Evolutionary conservation across 2,797 vertebrate species (phyloP).

Genomic region (Urophycis tenuis): DNA sequence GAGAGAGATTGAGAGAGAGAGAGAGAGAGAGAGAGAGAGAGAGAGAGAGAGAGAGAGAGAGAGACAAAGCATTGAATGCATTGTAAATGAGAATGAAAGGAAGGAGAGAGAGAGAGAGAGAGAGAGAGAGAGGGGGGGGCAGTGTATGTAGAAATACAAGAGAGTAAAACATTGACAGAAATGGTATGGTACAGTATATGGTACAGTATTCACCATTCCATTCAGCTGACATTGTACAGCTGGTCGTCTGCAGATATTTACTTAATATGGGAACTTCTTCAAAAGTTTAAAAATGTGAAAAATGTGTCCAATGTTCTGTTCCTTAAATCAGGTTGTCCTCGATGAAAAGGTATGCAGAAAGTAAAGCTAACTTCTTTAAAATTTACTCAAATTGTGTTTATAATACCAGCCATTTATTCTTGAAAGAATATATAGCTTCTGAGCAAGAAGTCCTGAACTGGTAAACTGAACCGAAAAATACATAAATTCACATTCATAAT

Average conservation of each 20-base stretch:
- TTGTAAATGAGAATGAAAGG: neutral
- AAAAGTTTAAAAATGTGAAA: neutral
- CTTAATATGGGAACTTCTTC: neutral
- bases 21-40: too few relatives aligned
- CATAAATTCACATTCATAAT: neutral
- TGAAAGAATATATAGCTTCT: neutral
- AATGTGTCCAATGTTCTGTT: neutral
- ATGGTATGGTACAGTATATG: neutral
- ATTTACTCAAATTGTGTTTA: neutral
- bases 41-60: too few relatives aligned
- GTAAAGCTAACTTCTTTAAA: neutral
- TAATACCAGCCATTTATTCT: neutral
- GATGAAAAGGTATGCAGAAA: neutral
- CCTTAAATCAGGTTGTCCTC: neutral
- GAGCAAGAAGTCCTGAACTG: neutral
- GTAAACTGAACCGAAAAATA: neutral
- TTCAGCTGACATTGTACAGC: neutral
- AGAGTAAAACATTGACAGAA: neutral
- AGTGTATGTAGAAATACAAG: neutral
- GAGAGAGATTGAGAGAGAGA: too few relatives aligned
- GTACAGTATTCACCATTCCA: neutral
- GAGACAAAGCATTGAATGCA: too few relatives aligned
- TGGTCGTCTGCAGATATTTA: neutral
- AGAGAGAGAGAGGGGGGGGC: constrained; percentile 6
- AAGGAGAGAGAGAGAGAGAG: neutral